Conservation (phyloP, 1,140 invertebrate species). For the Drosophila ohnishii region DNA sequence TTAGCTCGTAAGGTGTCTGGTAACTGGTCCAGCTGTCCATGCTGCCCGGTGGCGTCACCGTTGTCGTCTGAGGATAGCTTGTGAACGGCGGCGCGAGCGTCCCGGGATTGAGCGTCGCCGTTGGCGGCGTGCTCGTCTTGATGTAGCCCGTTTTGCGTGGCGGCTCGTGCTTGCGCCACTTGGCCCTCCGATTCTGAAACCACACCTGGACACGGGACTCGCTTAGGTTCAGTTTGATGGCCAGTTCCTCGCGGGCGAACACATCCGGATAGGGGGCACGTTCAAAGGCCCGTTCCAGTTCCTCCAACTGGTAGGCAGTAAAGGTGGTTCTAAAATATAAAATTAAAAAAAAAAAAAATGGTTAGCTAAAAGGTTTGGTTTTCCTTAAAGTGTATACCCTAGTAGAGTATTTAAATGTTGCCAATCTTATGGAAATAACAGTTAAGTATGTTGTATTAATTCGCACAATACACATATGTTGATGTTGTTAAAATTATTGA, state of each 20-base stretch:
- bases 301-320: slow-evolving; percentile 97
- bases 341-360: not conserved
- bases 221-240: slow-evolving; percentile 93
- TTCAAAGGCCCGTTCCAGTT: slow-evolving; percentile 96
- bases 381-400: not conserved
- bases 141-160: slow-evolving; percentile 95
- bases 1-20: slow-evolving; percentile 89
- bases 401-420: not conserved
- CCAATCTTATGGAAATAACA: not conserved
- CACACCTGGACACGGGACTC: slow-evolving; percentile 95
- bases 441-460: not conserved
- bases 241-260: slow-evolving; percentile 96
- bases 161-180: slow-evolving; percentile 99
- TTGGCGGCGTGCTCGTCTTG: slow-evolving; percentile 85
- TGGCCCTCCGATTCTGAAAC: slow-evolving; percentile 96
- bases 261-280: slow-evolving; percentile 98
- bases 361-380: not conserved
- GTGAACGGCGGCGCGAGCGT: slow-evolving; percentile 88
- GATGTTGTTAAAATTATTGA: not conserved
- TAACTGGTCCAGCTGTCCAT: slow-evolving; percentile 90
- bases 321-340: slow-evolving; percentile 93
- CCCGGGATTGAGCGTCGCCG: slow-evolving; percentile 84
- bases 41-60: slow-evolving; percentile 85
- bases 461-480: not conserved
- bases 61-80: slow-evolving; percentile 85